These are phyloP conservation scores for Sialia sialis DNA, from an alignment of 2,113 vertebrate genomes.

Conservation along the genomic window DNA sequence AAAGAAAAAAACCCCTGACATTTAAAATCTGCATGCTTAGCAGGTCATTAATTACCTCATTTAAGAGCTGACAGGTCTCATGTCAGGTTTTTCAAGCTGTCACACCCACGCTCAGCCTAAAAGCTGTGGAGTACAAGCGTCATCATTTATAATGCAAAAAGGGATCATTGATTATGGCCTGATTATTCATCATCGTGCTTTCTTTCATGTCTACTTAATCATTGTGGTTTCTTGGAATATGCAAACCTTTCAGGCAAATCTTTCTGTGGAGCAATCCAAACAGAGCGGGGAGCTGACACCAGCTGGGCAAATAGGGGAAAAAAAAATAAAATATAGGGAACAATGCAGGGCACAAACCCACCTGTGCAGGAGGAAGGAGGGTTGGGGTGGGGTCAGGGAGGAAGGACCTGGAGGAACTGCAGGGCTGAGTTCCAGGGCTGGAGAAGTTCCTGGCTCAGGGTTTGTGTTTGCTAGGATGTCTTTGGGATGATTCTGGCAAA, in stretches of 20 bases:
- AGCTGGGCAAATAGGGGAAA: conserved; percentile 62
- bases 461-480: neutral
- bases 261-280: conserved; percentile 46
- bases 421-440: neutral
- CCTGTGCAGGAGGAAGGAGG: neutral
- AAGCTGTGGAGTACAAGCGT: conserved; percentile 47
- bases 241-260: conserved; percentile 61
- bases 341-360: neutral
- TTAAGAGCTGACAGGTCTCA: conserved; percentile 20
- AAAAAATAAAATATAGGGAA: neutral
- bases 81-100: conserved; percentile 30
- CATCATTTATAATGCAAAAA: conserved; percentile 69
- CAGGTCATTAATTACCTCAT: conserved; percentile 38
- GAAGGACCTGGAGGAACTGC: neutral
- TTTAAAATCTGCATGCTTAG: conserved; percentile 29
- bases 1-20: neutral
- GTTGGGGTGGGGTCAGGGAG: neutral
- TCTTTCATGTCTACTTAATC: conserved; percentile 63
- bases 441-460: neutral
- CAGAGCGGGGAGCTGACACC: conserved; percentile 33
- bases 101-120: conserved; percentile 59
- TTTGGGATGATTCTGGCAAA: accelerated
- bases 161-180: conserved; percentile 64
- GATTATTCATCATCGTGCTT: conserved; percentile 69
- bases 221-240: conserved; percentile 67